Evolutionary conservation across 2,888 invertebrate species (phyloP), one percentile per base, ranked within the genome.

Genomic region (Lissocephala sabroskyi): DNA sequence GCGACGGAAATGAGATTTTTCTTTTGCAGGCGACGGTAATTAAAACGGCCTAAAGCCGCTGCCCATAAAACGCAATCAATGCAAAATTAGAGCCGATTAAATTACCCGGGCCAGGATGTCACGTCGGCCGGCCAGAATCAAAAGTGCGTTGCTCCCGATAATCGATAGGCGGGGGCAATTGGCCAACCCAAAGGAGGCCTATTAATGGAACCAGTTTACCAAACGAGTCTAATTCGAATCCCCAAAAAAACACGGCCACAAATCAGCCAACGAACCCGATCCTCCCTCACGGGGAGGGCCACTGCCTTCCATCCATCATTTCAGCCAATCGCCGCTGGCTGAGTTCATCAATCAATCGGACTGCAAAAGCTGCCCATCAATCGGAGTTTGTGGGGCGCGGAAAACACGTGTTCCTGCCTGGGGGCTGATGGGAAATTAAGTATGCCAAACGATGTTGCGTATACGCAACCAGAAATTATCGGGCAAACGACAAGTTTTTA

Each of bases 401-500:
- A 23, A 33, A 35, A 33, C 36, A 45, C 33, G 16, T 51, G 59
- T 41, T 41, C 2, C 28, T 23, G 3, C 7, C 7, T 23, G 3
- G 3, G 23, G 7, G 23, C 7, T 7, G 7, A 23, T 5, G 4
- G 7, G 23, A 23, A 23, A 23, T 23, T 5, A 23, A 23, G n/a
- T n/a, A n/a, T n/a, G n/a, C n/a, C n/a, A n/a, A n/a, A n/a, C n/a
- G 73, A 64, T 64, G 55, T 76, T 70, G 68, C 74, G 62, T 59
- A 70, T 73, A 59, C 70, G 77, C 66, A 63, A 50, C 37, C 9
- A 37, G 17, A 17, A 17, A 9, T 55, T 57, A 66, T 55, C 54
- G 45, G 45, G 56, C 50, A 56, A 56, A 56, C 67, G 71, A 71
- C 75, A 64, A 66, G 73, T 62, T 73, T 73, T 66, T 77, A 73